phyloP scores from a whole-genome alignment of 2,113 vertebrate genomes.

The Solea solea region DNA sequence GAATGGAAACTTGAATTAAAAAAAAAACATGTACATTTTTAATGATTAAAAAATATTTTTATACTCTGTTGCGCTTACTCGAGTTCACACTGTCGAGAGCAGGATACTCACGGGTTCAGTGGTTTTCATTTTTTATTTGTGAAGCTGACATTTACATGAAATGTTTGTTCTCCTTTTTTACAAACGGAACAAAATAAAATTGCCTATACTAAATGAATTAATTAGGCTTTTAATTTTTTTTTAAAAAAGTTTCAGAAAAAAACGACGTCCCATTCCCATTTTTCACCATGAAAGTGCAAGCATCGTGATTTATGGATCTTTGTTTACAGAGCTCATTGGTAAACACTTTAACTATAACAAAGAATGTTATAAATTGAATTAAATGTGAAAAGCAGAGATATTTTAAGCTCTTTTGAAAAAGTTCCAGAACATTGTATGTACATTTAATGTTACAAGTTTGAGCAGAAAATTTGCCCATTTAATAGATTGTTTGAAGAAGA shows the following conservation, averaged over 20 bases:
- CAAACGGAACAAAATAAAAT: not conserved
- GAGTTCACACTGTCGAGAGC: not conserved
- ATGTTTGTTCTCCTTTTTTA: not conserved
- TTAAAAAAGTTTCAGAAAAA: not conserved
- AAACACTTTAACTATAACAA: not conserved
- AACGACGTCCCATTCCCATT: not conserved
- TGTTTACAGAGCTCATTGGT: slow-evolving; percentile 30
- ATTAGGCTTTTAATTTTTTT: not conserved
- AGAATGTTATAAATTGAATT: not conserved
- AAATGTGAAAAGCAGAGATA: not conserved
- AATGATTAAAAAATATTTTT: not conserved
- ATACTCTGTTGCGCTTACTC: not conserved
- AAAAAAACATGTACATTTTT: not conserved
- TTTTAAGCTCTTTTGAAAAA: not conserved
- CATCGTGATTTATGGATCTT: slow-evolving; percentile 9
- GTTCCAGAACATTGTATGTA: not conserved
- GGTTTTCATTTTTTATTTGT: not conserved
- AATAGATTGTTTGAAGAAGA: not conserved
- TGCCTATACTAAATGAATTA: not conserved
- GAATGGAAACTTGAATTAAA: not conserved
- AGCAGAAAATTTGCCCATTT: too few species aligned
- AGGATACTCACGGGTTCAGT: not conserved
- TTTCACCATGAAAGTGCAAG: slow-evolving; percentile 16
- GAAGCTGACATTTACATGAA: not conserved
- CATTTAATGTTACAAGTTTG: too few species aligned